A percentile compares a stretch with the other conserved stretches of the same genome.
Evolutionary conservation across 2,888 invertebrate genomes (phyloP).

Genomic region (Rhagophthalmus giganteus): DNA sequence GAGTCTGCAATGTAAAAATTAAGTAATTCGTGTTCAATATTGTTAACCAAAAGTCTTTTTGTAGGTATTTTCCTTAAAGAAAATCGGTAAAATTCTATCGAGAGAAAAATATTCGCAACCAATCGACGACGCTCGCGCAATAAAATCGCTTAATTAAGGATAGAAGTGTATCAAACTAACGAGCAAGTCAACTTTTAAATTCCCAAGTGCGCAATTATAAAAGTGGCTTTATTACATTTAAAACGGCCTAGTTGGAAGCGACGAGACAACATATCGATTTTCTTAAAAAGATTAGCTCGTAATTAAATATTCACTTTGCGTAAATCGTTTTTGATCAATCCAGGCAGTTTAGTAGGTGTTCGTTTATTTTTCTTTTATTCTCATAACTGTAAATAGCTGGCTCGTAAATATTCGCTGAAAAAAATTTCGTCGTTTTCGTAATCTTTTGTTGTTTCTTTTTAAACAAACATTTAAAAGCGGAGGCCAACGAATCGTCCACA

Average conservation of each 20-base stretch:
- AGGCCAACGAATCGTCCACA: slow-evolving; percentile 5
- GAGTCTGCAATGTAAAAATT: no score
- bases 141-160: slow-evolving; percentile 25
- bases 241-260: slow-evolving; percentile 29
- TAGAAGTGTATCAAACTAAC: slow-evolving; percentile 18
- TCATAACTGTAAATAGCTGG: no score
- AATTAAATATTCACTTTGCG: slow-evolving; percentile 33
- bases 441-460: background rate
- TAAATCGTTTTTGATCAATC: slow-evolving; percentile 11
- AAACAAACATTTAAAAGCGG: no score
- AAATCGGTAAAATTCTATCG: no score
- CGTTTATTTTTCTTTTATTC: slow-evolving; percentile 6
- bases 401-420: no score
- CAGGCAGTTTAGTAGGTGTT: background rate
- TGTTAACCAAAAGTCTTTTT: no score
- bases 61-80: no score
- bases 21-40: no score
- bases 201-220: slow-evolving; percentile 29
- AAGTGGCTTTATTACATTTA: slow-evolving; percentile 30
- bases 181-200: slow-evolving; percentile 28
- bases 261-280: slow-evolving; percentile 34
- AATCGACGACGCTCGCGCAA: no score
- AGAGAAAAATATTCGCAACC: no score
- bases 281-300: slow-evolving; percentile 35
- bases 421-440: no score